Evolutionary conservation across 2,888 invertebrate species (phyloP).

Genomic region (Merodon equestris): DNA sequence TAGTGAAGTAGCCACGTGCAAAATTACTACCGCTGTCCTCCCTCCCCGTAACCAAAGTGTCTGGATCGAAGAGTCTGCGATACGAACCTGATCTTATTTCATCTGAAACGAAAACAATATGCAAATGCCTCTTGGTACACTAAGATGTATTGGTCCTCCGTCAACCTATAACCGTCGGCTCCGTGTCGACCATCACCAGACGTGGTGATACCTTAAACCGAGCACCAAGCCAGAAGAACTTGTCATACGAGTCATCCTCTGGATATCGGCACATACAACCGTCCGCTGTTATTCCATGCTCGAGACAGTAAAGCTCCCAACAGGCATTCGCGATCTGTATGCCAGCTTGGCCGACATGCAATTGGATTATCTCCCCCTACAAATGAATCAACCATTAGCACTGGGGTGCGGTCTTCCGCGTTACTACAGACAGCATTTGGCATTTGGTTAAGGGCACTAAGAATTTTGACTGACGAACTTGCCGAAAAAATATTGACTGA

Average conservation of each 20-base stretch:
- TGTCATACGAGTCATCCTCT: constrained; percentile 73
- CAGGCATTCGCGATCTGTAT: constrained; percentile 88
- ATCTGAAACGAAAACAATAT: constrained; percentile 77
- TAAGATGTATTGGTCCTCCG: not conserved
- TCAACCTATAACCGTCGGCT: constrained; percentile 90
- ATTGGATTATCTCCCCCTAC: constrained; percentile 84
- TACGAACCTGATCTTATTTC: constrained; percentile 86
- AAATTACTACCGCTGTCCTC: constrained; percentile 93
- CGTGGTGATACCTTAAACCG: constrained; percentile 89
- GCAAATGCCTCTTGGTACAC: too few relatives aligned
- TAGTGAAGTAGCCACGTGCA: constrained; percentile 88
- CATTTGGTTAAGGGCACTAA: constrained; percentile 15
- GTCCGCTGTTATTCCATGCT: constrained; percentile 87
- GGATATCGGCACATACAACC: constrained; percentile 79
- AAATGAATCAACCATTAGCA: not conserved
- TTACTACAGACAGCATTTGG: not conserved
- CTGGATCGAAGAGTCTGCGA: constrained; percentile 87
- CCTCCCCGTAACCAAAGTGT: constrained; percentile 87
- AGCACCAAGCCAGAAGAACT: constrained; percentile 73
- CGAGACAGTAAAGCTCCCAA: constrained; percentile 89
- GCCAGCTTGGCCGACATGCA: constrained; percentile 91
- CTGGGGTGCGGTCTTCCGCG: too few relatives aligned
- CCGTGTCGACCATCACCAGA: constrained; percentile 91
- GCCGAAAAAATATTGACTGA: not conserved
- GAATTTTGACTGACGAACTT: constrained; percentile 21